A percentile compares a stretch with the other conserved stretches of the same genome.
Conservation (phyloP, 2,888 invertebrate species). For the Plebejus anna region DNA sequence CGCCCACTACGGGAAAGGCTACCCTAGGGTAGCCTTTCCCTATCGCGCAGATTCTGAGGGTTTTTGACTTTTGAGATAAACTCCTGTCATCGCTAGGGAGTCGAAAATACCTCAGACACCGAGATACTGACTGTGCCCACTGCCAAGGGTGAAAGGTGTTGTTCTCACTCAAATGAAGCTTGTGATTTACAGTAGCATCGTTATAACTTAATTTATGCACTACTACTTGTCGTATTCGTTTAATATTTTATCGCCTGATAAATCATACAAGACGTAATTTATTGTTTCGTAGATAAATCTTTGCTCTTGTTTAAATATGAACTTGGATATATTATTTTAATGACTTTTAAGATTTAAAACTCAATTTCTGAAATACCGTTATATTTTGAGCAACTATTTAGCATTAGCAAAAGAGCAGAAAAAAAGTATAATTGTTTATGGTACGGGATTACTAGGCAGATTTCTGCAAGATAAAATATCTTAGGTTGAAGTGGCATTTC, state of each 20-base stretch:
- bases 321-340: not conserved
- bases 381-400: no score
- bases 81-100: no score
- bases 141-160: not conserved
- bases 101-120: no score
- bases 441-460: no score
- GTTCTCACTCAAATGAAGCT: not conserved
- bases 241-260: constrained; percentile 29
- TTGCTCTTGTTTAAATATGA: not conserved
- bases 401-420: no score
- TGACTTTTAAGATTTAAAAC: not conserved
- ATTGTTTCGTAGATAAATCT: constrained; percentile 17
- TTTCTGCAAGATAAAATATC: no score
- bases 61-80: no score
- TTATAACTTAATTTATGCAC: constrained; percentile 22
- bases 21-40: no score
- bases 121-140: no score
- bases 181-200: constrained; percentile 15
- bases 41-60: no score
- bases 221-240: constrained; percentile 28
- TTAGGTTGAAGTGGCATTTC: not conserved
- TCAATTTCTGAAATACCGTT: not conserved
- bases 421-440: no score
- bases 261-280: constrained; percentile 23
- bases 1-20: no score